Evolutionary conservation across 1,140 invertebrate species (phyloP).

Genomic region (Batillaria attramentaria): DNA sequence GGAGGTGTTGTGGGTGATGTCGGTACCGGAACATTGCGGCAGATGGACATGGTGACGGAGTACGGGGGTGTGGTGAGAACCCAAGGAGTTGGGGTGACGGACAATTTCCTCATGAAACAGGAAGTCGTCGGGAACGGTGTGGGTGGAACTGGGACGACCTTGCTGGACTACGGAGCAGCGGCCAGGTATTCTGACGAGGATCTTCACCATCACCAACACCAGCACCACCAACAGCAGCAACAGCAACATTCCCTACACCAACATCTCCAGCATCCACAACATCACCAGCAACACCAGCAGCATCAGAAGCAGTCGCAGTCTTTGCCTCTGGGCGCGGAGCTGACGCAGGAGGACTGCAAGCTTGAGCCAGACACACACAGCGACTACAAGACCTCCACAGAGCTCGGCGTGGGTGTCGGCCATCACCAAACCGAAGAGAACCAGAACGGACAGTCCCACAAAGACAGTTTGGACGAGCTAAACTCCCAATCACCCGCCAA

Average conservation of each 20-base stretch:
- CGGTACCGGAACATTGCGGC: neutral
- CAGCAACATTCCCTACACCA: neutral
- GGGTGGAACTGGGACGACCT: neutral
- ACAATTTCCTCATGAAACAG: conserved; percentile 31
- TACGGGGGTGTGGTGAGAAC: neutral
- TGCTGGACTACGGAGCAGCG: neutral
- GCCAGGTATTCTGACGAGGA: conserved; percentile 16
- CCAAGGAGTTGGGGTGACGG: neutral
- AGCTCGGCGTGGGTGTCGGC: neutral
- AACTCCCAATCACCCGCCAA: conserved; percentile 1
- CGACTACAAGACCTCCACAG: neutral
- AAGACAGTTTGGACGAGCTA: neutral
- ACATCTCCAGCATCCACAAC: neutral
- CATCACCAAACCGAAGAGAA: neutral
- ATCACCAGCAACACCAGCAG: neutral
- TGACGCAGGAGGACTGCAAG: neutral
- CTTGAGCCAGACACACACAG: neutral
- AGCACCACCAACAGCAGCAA: neutral
- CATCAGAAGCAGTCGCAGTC: neutral
- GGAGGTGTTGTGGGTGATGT: conserved; percentile 15
- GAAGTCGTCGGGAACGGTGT: neutral
- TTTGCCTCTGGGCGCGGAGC: neutral
- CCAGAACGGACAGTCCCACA: neutral
- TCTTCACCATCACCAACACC: conserved; percentile 24
- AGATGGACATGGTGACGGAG: conserved; percentile 14